These are phyloP conservation scores for Tursiops truncatus DNA, from an alignment of 2,113 vertebrate genomes.

Conservation along the genomic window DNA sequence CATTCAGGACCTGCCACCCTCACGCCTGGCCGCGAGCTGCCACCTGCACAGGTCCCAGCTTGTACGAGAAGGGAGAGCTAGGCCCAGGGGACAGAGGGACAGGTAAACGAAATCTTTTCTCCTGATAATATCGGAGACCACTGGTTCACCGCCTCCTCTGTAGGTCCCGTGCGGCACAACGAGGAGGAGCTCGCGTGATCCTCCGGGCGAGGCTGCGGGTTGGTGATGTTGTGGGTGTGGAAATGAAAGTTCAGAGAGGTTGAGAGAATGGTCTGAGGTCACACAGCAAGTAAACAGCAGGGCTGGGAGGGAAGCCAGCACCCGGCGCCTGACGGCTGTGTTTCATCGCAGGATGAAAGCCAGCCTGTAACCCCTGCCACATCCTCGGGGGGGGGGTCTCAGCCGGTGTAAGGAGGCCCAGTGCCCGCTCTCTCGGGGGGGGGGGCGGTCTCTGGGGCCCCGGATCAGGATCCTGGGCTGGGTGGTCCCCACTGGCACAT, in stretches of 20 bases:
- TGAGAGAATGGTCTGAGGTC: background rate
- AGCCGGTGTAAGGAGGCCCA: background rate
- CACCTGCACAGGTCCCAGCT: background rate
- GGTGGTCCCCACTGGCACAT: background rate
- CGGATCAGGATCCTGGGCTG: background rate
- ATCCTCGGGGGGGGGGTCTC: fast-evolving
- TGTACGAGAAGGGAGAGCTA: background rate
- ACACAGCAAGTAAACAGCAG: background rate
- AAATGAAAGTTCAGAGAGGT: background rate
- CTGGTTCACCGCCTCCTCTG: fast-evolving
- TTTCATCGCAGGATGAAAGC: background rate
- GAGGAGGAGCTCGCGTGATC: fast-evolving
- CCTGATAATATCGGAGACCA: fast-evolving
- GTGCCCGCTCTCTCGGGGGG: fast-evolving
- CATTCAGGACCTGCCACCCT: background rate
- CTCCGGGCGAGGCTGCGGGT: fast-evolving
- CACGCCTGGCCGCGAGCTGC: background rate
- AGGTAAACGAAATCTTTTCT: background rate
- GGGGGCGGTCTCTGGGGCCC: background rate
- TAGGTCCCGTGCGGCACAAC: fast-evolving
- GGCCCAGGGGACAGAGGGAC: background rate
- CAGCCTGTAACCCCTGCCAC: no score
- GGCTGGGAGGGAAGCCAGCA: background rate
- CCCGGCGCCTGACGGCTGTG: fast-evolving
- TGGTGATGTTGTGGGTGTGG: fast-evolving